phyloP scores from a whole-genome alignment of 2,888 invertebrate species.

The Zelleria hepariella region DNA sequence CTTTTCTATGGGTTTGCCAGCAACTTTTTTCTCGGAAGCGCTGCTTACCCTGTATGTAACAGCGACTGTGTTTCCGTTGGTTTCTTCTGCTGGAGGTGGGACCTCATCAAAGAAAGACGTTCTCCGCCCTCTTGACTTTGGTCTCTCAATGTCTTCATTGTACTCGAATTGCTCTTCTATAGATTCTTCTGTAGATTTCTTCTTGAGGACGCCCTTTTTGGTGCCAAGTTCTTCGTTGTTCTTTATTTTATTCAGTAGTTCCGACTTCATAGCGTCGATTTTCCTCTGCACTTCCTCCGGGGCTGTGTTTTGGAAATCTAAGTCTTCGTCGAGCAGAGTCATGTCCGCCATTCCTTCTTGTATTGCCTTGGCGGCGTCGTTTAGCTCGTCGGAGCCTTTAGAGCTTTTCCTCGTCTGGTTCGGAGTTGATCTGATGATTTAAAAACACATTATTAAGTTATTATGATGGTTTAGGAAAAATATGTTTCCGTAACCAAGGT shows the following conservation, averaged over 20 bases:
- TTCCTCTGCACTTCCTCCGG: conserved; percentile 46
- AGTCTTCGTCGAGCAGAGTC: conserved; percentile 45
- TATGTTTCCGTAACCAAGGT: no score
- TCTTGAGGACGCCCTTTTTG: conserved; percentile 34
- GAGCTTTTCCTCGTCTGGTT: conserved; percentile 42
- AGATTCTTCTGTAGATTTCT: conserved; percentile 45
- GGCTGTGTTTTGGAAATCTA: conserved; percentile 27
- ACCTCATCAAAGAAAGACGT: conserved; percentile 43
- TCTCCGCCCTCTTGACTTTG: conserved; percentile 50
- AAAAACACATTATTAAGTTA: neutral
- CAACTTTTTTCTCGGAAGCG: conserved; percentile 30
- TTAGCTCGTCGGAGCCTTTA: conserved; percentile 53
- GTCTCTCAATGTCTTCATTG: conserved; percentile 34
- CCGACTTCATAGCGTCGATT: conserved; percentile 51
- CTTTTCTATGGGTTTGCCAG: conserved; percentile 47
- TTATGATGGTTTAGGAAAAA: no score
- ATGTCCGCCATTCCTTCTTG: conserved; percentile 70
- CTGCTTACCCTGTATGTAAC: conserved; percentile 34
- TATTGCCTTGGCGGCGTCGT: conserved; percentile 67
- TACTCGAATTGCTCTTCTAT: conserved; percentile 43
- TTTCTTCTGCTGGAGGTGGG: conserved; percentile 26
- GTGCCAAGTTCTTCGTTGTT: conserved; percentile 36
- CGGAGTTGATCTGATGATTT: conserved; percentile 31
- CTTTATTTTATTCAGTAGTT: conserved; percentile 55
- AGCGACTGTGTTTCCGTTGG: conserved; percentile 23